These are phyloP conservation scores for Acronicta leporina DNA, from an alignment of 2,888 invertebrate species.

Conservation along the genomic window DNA sequence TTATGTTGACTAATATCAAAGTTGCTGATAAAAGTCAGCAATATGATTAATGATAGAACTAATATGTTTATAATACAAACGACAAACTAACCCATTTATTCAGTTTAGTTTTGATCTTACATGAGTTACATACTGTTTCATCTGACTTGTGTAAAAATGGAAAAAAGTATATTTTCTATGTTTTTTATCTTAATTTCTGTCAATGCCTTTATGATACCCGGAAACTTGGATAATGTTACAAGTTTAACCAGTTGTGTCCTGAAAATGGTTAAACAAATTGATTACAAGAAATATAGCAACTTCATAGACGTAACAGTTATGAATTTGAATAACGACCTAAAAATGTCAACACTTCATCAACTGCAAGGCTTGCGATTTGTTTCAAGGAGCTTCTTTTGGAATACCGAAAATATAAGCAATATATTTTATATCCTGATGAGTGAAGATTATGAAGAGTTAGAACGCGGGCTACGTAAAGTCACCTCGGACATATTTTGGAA, in stretches of 20 bases:
- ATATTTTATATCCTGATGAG: slow-evolving; percentile 57
- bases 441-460: slow-evolving; percentile 54
- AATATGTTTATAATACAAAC: not conserved
- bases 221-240: slow-evolving; percentile 1
- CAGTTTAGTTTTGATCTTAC: too few relatives aligned
- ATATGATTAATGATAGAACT: slow-evolving; percentile 21
- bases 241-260: slow-evolving; percentile 48
- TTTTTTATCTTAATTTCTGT: slow-evolving; percentile 2
- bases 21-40: slow-evolving; percentile 11
- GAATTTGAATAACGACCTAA: slow-evolving; percentile 51
- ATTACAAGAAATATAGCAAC: slow-evolving; percentile 15
- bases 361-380: slow-evolving; percentile 51
- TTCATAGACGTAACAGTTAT: slow-evolving; percentile 55
- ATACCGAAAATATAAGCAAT: slow-evolving; percentile 39
- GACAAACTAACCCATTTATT: too few relatives aligned
- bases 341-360: slow-evolving; percentile 51
- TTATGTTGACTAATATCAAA: not conserved
- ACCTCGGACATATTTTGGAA: slow-evolving; percentile 61
- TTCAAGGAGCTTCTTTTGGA: slow-evolving; percentile 52
- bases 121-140: too few relatives aligned
- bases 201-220: slow-evolving; percentile 17
- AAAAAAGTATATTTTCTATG: not conserved
- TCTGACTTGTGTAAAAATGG: slow-evolving; percentile 9
- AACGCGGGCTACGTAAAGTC: slow-evolving; percentile 42
- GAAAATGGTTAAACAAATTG: slow-evolving; percentile 43